phyloP scores from a whole-genome alignment of 1,140 invertebrate genomes.

The Lucilia sericata region DNA sequence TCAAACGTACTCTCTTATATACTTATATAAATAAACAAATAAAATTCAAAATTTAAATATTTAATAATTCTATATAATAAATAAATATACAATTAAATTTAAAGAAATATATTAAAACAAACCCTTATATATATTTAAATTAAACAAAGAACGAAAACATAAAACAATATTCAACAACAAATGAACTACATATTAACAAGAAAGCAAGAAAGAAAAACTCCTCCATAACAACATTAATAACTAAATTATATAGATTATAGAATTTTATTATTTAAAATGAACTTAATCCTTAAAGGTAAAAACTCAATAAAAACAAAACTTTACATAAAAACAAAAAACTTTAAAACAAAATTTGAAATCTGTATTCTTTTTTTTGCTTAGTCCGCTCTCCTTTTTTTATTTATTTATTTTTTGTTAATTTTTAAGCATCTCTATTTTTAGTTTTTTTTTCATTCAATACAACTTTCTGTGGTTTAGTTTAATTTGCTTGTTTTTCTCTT shows the following conservation, averaged over 20 bases:
- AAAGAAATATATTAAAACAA: not conserved
- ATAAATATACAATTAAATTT: not conserved
- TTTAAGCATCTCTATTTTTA: not conserved
- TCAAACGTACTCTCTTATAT: constrained; percentile 20
- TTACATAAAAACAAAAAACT: constrained; percentile 1
- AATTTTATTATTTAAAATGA: constrained; percentile 41
- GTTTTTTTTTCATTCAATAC: not conserved
- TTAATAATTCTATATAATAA: constrained; percentile 9
- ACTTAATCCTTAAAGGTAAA: constrained; percentile 35
- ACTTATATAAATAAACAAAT: not conserved
- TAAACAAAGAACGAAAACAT: not conserved
- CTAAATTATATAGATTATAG: constrained; percentile 7
- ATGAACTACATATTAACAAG: not conserved
- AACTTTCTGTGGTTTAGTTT: not conserved
- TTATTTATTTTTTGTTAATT: not conserved
- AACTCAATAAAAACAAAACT: constrained; percentile 39
- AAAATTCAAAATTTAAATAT: constrained; percentile 18
- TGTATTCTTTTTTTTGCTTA: not conserved
- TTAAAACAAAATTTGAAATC: not conserved
- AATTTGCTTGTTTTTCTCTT: no score
- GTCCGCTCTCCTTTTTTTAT: not conserved
- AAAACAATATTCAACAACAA: not conserved
- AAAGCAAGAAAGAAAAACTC: not conserved
- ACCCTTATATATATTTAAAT: not conserved
- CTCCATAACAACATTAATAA: not conserved